Evolutionary conservation across 2,888 invertebrate species (phyloP).

Genomic region (Melikaiella ostensackeni): DNA sequence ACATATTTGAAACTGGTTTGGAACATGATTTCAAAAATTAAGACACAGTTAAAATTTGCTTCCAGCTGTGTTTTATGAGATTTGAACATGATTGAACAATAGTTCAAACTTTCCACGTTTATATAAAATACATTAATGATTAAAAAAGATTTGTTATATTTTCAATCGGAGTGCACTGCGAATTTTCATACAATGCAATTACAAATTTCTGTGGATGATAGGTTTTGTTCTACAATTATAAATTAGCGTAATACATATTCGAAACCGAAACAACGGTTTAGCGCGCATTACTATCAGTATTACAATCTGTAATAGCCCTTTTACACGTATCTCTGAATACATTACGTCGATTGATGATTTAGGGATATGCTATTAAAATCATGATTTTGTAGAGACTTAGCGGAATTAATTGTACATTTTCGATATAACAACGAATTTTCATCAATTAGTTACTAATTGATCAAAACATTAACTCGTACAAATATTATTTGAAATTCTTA

Average conservation of each 20-base stretch:
- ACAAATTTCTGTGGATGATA: conserved; percentile 11
- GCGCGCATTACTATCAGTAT: conserved; percentile 33
- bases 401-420: conserved; percentile 2
- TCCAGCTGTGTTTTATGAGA: no score
- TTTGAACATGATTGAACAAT: no score
- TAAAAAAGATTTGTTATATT: neutral
- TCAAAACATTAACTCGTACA: neutral
- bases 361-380: conserved; percentile 31
- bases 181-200: neutral
- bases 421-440: neutral
- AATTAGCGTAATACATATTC: conserved; percentile 27
- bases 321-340: conserved; percentile 30
- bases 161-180: neutral
- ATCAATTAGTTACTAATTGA: neutral
- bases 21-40: no score
- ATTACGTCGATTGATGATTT: conserved; percentile 31
- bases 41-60: no score
- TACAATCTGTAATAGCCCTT: conserved; percentile 39
- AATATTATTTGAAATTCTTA: neutral
- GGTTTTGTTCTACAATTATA: conserved; percentile 28
- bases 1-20: no score
- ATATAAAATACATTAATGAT: neutral
- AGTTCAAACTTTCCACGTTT: no score
- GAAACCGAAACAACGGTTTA: conserved; percentile 30
- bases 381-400: conserved; percentile 6